Evolutionary conservation across 2,113 vertebrate species (phyloP).

Genomic region (Lagopus muta): DNA sequence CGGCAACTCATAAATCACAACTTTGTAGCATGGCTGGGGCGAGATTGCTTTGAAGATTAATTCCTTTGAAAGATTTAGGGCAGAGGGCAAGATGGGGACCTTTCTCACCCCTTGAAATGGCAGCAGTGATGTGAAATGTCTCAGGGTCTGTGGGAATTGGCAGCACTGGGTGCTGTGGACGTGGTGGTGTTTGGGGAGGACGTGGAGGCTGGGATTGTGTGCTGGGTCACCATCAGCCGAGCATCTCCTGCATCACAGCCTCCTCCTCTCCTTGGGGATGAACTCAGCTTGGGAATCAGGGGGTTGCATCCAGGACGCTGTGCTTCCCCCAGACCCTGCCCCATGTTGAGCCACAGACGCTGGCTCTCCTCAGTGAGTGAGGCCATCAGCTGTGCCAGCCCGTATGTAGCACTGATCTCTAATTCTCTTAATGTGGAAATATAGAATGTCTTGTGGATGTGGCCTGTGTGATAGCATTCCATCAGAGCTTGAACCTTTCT

Average conservation of each 20-base stretch:
- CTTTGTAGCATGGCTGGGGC: background rate
- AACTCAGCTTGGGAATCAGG: background rate
- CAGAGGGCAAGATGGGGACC: conserved; percentile 30
- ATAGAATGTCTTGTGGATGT: accelerated
- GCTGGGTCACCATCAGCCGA: background rate
- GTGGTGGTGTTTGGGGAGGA: background rate
- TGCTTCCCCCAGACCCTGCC: background rate
- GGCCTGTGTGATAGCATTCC: background rate
- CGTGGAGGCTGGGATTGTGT: background rate
- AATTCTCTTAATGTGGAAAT: background rate
- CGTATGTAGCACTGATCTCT: accelerated
- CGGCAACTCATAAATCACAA: background rate
- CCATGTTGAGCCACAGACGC: accelerated
- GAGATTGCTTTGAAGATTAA: conserved; percentile 55
- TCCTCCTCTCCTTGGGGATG: background rate
- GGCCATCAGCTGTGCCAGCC: background rate
- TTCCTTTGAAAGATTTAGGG: conserved; percentile 35
- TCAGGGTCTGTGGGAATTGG: background rate
- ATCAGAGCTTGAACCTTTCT: background rate
- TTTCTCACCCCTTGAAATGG: conserved; percentile 27
- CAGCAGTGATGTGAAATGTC: background rate
- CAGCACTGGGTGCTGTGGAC: background rate
- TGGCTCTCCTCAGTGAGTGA: background rate
- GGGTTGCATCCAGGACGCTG: background rate
- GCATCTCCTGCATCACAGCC: background rate